These are phyloP conservation scores for Channa argus DNA, from an alignment of 2,113 vertebrate species.

Conservation along the genomic window DNA sequence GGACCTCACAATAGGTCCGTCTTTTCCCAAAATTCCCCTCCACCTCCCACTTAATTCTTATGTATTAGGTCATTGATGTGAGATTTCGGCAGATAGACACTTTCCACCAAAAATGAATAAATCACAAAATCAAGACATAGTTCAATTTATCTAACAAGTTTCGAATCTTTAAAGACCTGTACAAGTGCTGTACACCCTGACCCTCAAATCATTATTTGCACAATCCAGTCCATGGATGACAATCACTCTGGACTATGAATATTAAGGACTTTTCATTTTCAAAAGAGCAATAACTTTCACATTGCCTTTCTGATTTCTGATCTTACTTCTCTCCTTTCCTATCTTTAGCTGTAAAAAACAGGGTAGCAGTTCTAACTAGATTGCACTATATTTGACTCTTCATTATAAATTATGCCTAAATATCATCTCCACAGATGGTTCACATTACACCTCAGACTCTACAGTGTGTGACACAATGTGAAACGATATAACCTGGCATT, in stretches of 20 bases:
- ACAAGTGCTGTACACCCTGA: conserved; percentile 43
- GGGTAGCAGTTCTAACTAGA: conserved; percentile 63
- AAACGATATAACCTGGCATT: conserved; percentile 32
- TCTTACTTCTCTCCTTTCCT: conserved; percentile 37
- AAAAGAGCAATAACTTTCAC: conserved; percentile 80
- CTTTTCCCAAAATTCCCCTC: conserved; percentile 22
- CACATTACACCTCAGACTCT: conserved; percentile 36
- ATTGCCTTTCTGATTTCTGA: conserved; percentile 72
- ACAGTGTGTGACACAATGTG: conserved; percentile 30
- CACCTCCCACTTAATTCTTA: conserved; percentile 25
- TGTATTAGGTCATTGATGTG: conserved; percentile 26
- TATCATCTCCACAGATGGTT: conserved; percentile 33
- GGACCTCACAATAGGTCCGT: conserved; percentile 59
- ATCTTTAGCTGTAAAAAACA: conserved; percentile 48
- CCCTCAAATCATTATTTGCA: conserved; percentile 71
- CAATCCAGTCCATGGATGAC: conserved; percentile 69
- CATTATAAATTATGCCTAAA: conserved; percentile 16
- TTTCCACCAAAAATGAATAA: conserved; percentile 15
- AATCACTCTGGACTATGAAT: conserved; percentile 65
- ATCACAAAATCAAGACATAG: not conserved
- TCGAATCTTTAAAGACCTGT: conserved; percentile 28
- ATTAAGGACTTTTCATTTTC: conserved; percentile 70
- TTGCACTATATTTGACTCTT: conserved; percentile 71
- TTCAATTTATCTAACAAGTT: conserved; percentile 29
- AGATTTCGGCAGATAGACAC: conserved; percentile 23